Evolutionary conservation across 2,113 vertebrate species (phyloP), one percentile per base, ranked within the genome.

Genomic region (Corythornis cristatus): DNA sequence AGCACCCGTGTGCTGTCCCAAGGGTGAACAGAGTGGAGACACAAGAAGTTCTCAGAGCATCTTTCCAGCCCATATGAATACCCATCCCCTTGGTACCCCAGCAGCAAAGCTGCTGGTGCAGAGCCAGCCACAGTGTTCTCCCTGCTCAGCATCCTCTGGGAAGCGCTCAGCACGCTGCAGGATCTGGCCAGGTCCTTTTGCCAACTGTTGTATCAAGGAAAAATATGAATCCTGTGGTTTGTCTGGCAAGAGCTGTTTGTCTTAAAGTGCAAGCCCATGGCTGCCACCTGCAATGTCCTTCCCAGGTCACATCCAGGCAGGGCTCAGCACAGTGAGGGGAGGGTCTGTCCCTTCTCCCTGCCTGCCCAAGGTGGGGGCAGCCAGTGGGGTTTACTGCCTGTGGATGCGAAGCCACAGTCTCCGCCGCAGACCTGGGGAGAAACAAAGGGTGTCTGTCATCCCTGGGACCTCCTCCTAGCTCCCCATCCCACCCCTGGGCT

Each of bases 361-460:
- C 22, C n/a, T 14, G 15, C 12, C 25, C 0, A 0, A 57, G 72
- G 45, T 1, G 11, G 19, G 25, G 17, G 23, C 3, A 72, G 10
- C 9, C 0, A 0, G 10, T 28, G 54, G 48, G 23, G 65, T 61
- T 93, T 50, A 96, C 78, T 80, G 89, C 67, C 75, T 51, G 88
- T 95, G 90, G 31, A 58, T 1, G 5, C 90, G 94, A 70, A 93
- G 93, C 96, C 94, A 91, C 54, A 96, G 56, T 56, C 90, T 94
- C 33, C 15, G 33, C 15, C 51, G 58, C 51, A 96, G 43, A 42
- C 92, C 96, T 96, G 92, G 20, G 31, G 42, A 89, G 58, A 96
- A 42, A 94, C 0, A 95, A 46, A 91, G 0, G 14, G 45, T 1
- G 17, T 37, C 62, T 2, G 0, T 93, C 50, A 94, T 68, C 4